phyloP scores from a whole-genome alignment of 2,797 vertebrate species.

The Enteromius anoplus region DNA sequence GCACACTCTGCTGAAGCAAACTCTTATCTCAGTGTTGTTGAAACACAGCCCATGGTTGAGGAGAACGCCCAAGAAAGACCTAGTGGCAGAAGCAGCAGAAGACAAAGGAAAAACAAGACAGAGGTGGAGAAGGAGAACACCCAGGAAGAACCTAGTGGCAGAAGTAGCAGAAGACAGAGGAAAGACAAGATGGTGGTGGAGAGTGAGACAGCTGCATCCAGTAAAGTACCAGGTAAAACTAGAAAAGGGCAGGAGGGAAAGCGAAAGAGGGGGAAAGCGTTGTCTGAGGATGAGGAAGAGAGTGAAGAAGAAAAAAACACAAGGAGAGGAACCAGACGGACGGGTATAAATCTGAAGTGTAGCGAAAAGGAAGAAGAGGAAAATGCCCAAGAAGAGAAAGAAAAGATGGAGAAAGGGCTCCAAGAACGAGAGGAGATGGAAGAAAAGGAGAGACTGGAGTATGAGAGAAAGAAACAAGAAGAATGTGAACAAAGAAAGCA shows the following conservation, averaged over 20 bases:
- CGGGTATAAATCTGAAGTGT: conserved; percentile 22
- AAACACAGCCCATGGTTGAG: conserved; percentile 19
- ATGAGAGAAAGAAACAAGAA: not conserved
- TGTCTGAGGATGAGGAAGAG: conserved; percentile 55
- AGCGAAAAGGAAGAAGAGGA: conserved; percentile 43
- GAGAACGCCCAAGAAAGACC: not conserved
- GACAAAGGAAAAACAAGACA: conserved; percentile 8
- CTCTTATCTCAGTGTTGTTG: conserved; percentile 15
- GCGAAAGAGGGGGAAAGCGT: conserved; percentile 46
- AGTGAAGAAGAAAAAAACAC: conserved; percentile 50
- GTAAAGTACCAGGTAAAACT: conserved; percentile 11
- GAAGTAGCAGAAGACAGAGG: conserved; percentile 7
- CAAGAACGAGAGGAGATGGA: conserved; percentile 36
- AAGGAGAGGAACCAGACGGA: conserved; percentile 29
- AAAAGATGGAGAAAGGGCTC: conserved; percentile 16
- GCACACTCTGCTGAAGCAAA: not conserved
- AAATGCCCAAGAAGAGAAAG: conserved; percentile 24
- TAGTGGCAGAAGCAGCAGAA: conserved; percentile 3
- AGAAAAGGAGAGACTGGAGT: conserved; percentile 16
- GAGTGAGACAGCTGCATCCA: not conserved
- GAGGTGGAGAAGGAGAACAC: not conserved
- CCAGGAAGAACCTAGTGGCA: conserved; percentile 4
- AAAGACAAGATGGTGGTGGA: conserved; percentile 25
- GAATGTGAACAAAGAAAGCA: conserved; percentile 8
- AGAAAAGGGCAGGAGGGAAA: conserved; percentile 37